Percentiles rank a stretch among this genome's conserved stretches.
Evolutionary conservation across 2,113 vertebrate species (phyloP).

Genomic region (Thamnophis sirtalis): DNA sequence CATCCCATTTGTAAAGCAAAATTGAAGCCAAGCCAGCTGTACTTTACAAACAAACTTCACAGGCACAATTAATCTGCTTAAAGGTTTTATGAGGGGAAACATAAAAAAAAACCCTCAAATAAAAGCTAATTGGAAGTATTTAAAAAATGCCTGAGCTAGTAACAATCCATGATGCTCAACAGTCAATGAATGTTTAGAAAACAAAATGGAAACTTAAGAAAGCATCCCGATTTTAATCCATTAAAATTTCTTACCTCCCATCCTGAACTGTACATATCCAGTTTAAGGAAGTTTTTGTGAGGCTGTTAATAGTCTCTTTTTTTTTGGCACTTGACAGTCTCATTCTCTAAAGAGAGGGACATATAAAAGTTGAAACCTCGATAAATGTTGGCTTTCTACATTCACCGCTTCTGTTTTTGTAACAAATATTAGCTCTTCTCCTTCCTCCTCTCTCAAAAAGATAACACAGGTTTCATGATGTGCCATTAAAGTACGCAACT

Average conservation of each 20-base stretch:
- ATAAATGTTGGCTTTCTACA: conserved; percentile 51
- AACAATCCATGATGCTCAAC: conserved; percentile 65
- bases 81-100: conserved; percentile 80
- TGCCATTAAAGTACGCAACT: not conserved
- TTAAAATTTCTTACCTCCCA: conserved; percentile 60
- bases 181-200: conserved; percentile 63
- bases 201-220: conserved; percentile 60
- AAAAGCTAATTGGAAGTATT: conserved; percentile 81
- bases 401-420: conserved; percentile 46
- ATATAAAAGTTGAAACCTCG: conserved; percentile 56
- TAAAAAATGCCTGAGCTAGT: conserved; percentile 70
- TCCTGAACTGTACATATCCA: conserved; percentile 62
- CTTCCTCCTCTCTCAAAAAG: not conserved
- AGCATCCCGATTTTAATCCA: conserved; percentile 66
- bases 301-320: conserved; percentile 52
- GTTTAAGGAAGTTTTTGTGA: conserved; percentile 68
- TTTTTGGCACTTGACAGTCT: conserved; percentile 58
- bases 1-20: conserved; percentile 72
- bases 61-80: conserved; percentile 76
- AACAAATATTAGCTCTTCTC: conserved; percentile 32
- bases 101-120: conserved; percentile 80
- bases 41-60: conserved; percentile 77
- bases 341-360: conserved; percentile 21
- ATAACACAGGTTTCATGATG: not conserved
- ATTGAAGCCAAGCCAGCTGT: conserved; percentile 76